Conservation (phyloP, 2,797 vertebrate genomes). For the Chelidonichthys spinosus region DNA sequence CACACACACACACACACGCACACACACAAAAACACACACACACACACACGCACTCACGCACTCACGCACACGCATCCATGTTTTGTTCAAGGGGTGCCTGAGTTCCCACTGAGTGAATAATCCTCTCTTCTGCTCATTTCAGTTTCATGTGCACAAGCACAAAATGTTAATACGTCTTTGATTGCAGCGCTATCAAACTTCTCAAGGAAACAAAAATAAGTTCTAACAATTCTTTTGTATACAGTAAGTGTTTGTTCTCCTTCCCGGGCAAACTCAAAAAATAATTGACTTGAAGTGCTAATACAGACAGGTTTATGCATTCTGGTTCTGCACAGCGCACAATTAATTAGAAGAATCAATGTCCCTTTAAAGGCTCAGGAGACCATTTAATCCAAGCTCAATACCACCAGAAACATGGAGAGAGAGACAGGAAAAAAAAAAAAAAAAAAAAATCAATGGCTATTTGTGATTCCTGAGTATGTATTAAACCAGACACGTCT, state of each 20-base stretch:
- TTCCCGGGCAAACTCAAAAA: slow-evolving; percentile 86
- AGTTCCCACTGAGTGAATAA: slow-evolving; percentile 80
- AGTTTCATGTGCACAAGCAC: slow-evolving; percentile 71
- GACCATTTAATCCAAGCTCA: slow-evolving; percentile 99
- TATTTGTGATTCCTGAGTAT: slow-evolving; percentile 99
- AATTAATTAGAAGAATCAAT: slow-evolving; percentile 99
- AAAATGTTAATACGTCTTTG: slow-evolving; percentile 81
- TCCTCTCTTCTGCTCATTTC: slow-evolving; percentile 79
- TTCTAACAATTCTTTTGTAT: slow-evolving; percentile 83
- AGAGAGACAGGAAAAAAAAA: slow-evolving; percentile 71
- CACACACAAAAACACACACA: slow-evolving; percentile 9
- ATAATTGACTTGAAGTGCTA: slow-evolving; percentile 93
- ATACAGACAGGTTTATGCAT: slow-evolving; percentile 91
- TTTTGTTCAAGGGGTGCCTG: slow-evolving; percentile 74
- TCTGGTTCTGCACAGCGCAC: slow-evolving; percentile 91
- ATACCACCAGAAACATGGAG: slow-evolving; percentile 98
- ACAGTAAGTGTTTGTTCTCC: slow-evolving; percentile 84
- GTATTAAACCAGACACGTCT: slow-evolving; percentile 99
- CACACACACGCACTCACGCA: slow-evolving; percentile 21
- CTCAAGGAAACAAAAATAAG: slow-evolving; percentile 83
- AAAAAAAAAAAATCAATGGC: slow-evolving; percentile 94
- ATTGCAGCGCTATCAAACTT: slow-evolving; percentile 83
- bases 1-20: not conserved
- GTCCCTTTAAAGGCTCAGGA: slow-evolving; percentile 99
- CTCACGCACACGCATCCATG: slow-evolving; percentile 43